Conservation (phyloP, 2,888 invertebrate species). For the Cosmia pyralina region DNA sequence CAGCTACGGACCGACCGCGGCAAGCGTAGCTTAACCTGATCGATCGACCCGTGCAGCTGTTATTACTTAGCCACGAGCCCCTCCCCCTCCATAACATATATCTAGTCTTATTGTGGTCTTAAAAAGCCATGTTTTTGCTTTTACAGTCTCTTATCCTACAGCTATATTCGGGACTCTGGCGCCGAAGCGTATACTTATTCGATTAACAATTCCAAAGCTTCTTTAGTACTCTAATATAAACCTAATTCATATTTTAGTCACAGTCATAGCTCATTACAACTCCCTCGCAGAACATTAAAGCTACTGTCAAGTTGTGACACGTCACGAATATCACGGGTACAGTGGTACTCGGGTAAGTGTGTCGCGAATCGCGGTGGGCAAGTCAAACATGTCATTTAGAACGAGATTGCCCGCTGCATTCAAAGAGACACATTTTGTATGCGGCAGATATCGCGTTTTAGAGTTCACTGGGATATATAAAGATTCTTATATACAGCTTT, state of each 20-base stretch:
- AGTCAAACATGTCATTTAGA: slow-evolving; percentile 28
- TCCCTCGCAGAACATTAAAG: neutral
- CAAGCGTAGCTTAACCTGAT: neutral
- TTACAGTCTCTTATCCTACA: neutral
- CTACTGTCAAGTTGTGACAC: neutral
- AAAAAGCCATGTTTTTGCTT: neutral
- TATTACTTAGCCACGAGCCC: neutral
- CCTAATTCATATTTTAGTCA: neutral
- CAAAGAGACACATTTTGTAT: slow-evolving; percentile 26
- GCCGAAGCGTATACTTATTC: neutral
- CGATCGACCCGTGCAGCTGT: neutral
- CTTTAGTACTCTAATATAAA: neutral
- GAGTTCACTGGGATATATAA: neutral
- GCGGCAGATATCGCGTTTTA: neutral
- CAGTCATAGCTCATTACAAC: neutral
- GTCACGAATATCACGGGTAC: neutral
- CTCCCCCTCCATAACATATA: neutral
- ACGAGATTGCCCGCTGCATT: slow-evolving; percentile 26
- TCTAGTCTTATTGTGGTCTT: neutral
- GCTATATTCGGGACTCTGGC: neutral
- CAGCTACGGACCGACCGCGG: neutral
- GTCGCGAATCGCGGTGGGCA: neutral
- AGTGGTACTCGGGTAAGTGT: slow-evolving; percentile 8
- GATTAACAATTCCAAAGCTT: neutral
- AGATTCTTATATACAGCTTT: neutral